Evolutionary conservation across 2,888 invertebrate genomes (phyloP).

Genomic region (Melinopterus prodromus): DNA sequence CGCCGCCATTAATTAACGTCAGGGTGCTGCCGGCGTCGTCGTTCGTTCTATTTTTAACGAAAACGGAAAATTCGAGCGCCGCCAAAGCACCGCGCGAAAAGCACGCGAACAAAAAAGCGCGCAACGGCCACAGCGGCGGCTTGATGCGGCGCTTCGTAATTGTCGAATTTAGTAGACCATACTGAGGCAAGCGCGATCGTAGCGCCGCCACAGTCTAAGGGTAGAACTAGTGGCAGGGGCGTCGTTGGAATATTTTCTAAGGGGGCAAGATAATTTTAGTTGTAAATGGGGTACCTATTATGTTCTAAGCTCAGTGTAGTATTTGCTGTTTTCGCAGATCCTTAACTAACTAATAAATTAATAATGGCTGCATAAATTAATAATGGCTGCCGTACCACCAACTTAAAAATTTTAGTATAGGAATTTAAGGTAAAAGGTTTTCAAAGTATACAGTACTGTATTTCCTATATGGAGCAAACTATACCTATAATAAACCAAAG

Average conservation of each 20-base stretch:
- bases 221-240: not conserved
- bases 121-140: not conserved
- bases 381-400: no score
- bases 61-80: not conserved
- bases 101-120: not conserved
- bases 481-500: no score
- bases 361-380: no score
- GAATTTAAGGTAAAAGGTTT: no score
- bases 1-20: not conserved
- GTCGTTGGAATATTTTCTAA: not conserved
- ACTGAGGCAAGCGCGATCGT: not conserved
- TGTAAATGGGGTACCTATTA: no score
- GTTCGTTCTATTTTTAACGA: not conserved
- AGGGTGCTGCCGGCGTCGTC: not conserved
- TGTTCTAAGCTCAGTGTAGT: no score
- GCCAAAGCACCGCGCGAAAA: not conserved
- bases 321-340: no score
- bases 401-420: no score
- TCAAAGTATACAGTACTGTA: no score
- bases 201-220: not conserved
- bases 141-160: not conserved
- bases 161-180: constrained; percentile 19
- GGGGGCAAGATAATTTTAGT: no score
- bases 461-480: no score
- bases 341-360: no score